These are phyloP conservation scores for Acrossocheilus wenchowensis DNA, from an alignment of 2,797 vertebrate genomes.

Conservation along the genomic window DNA sequence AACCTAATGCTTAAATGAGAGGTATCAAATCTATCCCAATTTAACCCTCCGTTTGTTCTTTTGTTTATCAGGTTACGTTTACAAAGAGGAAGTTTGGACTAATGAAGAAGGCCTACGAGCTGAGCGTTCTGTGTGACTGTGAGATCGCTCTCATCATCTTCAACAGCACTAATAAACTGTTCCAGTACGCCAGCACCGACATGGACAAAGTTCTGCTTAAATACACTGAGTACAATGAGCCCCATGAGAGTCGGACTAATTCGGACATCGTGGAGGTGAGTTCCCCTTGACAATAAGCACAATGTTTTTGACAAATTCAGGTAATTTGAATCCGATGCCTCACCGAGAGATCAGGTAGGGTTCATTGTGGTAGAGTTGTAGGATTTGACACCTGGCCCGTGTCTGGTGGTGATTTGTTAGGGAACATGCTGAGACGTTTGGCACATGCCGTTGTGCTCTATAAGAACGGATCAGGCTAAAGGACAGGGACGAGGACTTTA, in stretches of 20 bases:
- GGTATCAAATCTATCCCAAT: not conserved
- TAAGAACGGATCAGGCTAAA: conserved; percentile 38
- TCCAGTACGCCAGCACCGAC: conserved; percentile 90
- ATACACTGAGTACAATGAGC: conserved; percentile 88
- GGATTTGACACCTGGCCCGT: not conserved
- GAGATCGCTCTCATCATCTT: conserved; percentile 92
- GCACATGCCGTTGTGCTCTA: conserved; percentile 37
- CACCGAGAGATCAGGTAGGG: not conserved
- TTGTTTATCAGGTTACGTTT: conserved; percentile 83
- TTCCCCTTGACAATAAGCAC: not conserved
- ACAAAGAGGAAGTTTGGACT: conserved; percentile 90
- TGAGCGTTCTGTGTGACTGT: conserved; percentile 89
- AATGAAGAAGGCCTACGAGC: conserved; percentile 91
- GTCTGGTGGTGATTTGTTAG: conserved; percentile 31
- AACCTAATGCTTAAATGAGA: not conserved
- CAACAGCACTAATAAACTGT: conserved; percentile 91
- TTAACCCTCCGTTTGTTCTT: not conserved
- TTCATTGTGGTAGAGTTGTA: not conserved
- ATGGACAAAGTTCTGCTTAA: conserved; percentile 91
- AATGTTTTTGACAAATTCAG: not conserved
- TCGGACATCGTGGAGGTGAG: conserved; percentile 90
- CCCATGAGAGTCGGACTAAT: conserved; percentile 88
- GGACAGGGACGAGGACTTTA: conserved; percentile 24
- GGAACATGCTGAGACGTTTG: not conserved
- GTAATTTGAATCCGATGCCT: not conserved